A percentile compares a stretch with the other conserved stretches of the same genome.
Conservation (phyloP, 2,797 vertebrate species). For the Prionace glauca region DNA sequence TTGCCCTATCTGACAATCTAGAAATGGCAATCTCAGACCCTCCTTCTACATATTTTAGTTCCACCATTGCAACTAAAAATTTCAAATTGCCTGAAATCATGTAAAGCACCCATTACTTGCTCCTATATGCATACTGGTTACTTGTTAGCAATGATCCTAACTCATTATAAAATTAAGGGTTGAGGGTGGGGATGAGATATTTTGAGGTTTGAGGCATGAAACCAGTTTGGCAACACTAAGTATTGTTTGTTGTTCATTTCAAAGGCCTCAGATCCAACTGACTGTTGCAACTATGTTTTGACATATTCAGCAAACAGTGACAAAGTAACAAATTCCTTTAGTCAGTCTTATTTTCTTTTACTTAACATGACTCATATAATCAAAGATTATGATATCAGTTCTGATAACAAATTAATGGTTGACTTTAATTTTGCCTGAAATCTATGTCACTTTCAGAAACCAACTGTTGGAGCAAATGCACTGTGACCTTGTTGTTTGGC, state of each 20-base stretch:
- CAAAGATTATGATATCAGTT: background rate
- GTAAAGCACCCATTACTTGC: background rate
- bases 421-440: background rate
- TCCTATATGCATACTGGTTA: background rate
- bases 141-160: background rate
- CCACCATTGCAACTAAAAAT: background rate
- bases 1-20: background rate
- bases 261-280: background rate
- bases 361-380: background rate
- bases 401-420: background rate
- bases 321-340: background rate
- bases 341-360: background rate
- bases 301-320: background rate
- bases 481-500: background rate
- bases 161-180: background rate
- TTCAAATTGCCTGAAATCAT: background rate
- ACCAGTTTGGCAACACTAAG: conserved; percentile 13
- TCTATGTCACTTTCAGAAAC: background rate
- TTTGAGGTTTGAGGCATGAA: background rate
- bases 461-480: background rate
- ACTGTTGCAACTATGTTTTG: conserved; percentile 3
- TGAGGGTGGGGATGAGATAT: background rate
- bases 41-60: background rate
- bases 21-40: background rate
- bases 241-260: conserved; percentile 5